These are phyloP conservation scores for Procavia capensis DNA, from an alignment of 2,113 vertebrate genomes.

Conservation along the genomic window DNA sequence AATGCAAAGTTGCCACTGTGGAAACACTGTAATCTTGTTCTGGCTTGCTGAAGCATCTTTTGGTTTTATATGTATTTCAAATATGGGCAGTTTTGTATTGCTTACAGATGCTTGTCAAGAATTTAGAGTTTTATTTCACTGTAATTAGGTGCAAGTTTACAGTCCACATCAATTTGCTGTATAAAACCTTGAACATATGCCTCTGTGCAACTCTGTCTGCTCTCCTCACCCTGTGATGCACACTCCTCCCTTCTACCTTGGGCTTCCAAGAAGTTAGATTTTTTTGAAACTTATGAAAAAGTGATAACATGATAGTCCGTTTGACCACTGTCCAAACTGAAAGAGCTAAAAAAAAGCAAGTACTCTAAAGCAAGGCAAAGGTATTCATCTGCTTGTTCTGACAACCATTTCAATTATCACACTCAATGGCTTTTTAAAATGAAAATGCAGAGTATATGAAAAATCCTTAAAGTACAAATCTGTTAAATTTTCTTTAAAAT, in stretches of 20 bases:
- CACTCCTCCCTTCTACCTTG: too few relatives aligned
- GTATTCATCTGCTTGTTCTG: not conserved
- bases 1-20: not conserved
- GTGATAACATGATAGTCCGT: not conserved
- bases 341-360: not conserved
- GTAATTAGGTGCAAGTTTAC: too few relatives aligned
- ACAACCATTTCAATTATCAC: not conserved
- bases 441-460: not conserved
- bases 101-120: slow-evolving; percentile 8
- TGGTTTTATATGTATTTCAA: slow-evolving; percentile 31
- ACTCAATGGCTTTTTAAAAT: not conserved
- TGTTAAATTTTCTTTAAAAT: slow-evolving; percentile 30
- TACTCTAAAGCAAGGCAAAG: not conserved
- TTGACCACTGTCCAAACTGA: slow-evolving; percentile 12
- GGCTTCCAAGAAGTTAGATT: too few relatives aligned
- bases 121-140: slow-evolving; percentile 3
- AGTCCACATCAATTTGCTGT: too few relatives aligned
- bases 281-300: not conserved
- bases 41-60: not conserved
- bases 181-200: too few relatives aligned
- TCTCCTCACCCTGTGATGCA: too few relatives aligned
- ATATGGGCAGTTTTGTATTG: not conserved
- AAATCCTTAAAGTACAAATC: not conserved
- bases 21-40: not conserved
- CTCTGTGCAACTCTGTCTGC: too few relatives aligned